Evolutionary conservation across 2,113 vertebrate species (phyloP).

Genomic region (Ahaetulla prasina): DNA sequence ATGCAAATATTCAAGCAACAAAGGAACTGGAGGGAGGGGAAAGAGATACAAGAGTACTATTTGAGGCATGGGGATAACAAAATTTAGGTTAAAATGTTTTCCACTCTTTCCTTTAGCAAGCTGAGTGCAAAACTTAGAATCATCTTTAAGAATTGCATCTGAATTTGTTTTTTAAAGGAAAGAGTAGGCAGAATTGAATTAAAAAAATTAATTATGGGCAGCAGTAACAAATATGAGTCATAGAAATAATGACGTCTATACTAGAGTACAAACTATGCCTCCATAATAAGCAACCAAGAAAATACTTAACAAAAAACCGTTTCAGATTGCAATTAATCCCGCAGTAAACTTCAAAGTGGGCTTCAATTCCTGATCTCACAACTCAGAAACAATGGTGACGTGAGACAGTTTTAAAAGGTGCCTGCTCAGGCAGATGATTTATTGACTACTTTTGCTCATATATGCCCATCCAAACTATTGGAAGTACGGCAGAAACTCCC

Average conservation of each 20-base stretch:
- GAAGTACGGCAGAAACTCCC: not conserved
- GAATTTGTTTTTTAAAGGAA: not conserved
- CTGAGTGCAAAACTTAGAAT: not conserved
- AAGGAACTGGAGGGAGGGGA: not conserved
- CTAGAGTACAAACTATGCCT: constrained; percentile 1
- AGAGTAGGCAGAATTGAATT: not conserved
- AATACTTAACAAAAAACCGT: not conserved
- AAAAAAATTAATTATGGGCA: not conserved
- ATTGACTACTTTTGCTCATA: not conserved
- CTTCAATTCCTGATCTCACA: not conserved
- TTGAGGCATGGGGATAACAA: not conserved
- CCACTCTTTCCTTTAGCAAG: not conserved
- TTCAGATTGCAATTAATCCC: constrained; percentile 44
- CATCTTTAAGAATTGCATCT: not conserved
- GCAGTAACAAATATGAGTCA: constrained; percentile 3
- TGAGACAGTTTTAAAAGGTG: constrained; percentile 23
- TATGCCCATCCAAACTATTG: not conserved
- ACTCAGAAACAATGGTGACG: constrained; percentile 14
- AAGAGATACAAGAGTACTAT: not conserved
- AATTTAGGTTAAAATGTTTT: not conserved
- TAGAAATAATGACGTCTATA: not conserved
- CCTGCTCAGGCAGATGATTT: constrained; percentile 35
- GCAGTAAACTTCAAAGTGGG: constrained; percentile 38
- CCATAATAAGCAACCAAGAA: not conserved
- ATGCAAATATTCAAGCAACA: not conserved